Percentiles rank a stretch among this genome's conserved stretches.
Evolutionary conservation across 2,888 invertebrate species (phyloP).

Genomic region (Latrodectus elegans): DNA sequence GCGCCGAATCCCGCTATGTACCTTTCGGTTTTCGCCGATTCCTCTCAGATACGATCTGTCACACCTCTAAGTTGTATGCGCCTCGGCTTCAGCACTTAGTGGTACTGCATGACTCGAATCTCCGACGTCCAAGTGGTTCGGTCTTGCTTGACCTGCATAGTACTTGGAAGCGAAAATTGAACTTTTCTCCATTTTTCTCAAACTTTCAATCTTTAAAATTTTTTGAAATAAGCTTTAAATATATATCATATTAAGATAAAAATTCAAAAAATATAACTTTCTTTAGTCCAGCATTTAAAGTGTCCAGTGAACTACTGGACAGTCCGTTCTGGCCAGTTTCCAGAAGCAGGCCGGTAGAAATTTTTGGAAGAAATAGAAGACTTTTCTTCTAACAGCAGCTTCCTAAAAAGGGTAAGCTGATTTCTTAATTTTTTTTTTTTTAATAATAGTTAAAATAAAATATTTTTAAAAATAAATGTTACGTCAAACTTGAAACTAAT

Average conservation of each 20-base stretch:
- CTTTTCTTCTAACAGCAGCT: constrained; percentile 30
- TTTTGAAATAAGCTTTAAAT: too few relatives aligned
- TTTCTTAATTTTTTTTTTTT: constrained; percentile 29
- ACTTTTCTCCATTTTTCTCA: background rate
- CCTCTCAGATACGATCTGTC: constrained; percentile 43
- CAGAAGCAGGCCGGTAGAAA: constrained; percentile 17
- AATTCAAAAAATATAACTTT: background rate
- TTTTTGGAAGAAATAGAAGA: constrained; percentile 7
- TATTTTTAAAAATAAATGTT: too few relatives aligned
- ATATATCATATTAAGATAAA: background rate
- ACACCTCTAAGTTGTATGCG: background rate
- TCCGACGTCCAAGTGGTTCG: background rate
- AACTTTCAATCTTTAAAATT: too few relatives aligned
- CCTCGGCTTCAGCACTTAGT: background rate
- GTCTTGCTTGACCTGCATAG: background rate
- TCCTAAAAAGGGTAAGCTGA: constrained; percentile 47
- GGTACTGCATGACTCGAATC: background rate
- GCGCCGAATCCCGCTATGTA: constrained; percentile 27
- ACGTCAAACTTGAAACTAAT: too few relatives aligned
- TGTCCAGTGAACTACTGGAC: constrained; percentile 21
- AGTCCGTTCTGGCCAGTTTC: constrained; percentile 10
- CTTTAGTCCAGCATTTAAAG: background rate
- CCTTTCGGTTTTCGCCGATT: constrained; percentile 1
- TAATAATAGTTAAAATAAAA: too few relatives aligned
- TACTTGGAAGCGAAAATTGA: background rate